Percentiles rank a stretch among this genome's conserved stretches.
These are phyloP conservation scores for Phataginus tetradactyla DNA, from an alignment of 2,797 vertebrate genomes.

Conservation along the genomic window DNA sequence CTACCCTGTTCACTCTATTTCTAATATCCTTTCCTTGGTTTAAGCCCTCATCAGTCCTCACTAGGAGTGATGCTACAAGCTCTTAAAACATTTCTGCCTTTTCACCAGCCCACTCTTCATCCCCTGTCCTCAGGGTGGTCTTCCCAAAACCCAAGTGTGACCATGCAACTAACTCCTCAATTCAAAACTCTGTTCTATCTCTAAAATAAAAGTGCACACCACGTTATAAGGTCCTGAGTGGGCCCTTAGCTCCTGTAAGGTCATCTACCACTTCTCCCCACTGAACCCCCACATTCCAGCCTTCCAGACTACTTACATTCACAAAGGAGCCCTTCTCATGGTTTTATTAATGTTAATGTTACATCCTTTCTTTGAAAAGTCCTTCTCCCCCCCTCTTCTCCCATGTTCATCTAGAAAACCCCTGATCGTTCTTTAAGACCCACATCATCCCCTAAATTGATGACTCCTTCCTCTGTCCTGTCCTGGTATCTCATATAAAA, in stretches of 20 bases:
- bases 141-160: neutral
- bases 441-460: neutral
- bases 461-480: neutral
- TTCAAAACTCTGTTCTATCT: neutral
- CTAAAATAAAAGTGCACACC: neutral
- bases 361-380: neutral
- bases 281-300: neutral
- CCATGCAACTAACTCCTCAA: neutral
- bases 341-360: neutral
- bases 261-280: neutral
- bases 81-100: neutral
- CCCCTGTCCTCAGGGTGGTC: neutral
- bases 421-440: neutral
- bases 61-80: neutral
- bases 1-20: neutral
- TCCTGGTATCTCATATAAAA: neutral
- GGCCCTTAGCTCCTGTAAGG: neutral
- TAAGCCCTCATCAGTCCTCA: neutral
- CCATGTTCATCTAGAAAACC: neutral
- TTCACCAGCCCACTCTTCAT: neutral
- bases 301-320: neutral
- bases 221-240: neutral
- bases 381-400: neutral
- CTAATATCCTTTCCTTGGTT: neutral
- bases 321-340: neutral